Conservation (phyloP, 2,797 vertebrate species). For the Microctenopoma steveboyesi region DNA sequence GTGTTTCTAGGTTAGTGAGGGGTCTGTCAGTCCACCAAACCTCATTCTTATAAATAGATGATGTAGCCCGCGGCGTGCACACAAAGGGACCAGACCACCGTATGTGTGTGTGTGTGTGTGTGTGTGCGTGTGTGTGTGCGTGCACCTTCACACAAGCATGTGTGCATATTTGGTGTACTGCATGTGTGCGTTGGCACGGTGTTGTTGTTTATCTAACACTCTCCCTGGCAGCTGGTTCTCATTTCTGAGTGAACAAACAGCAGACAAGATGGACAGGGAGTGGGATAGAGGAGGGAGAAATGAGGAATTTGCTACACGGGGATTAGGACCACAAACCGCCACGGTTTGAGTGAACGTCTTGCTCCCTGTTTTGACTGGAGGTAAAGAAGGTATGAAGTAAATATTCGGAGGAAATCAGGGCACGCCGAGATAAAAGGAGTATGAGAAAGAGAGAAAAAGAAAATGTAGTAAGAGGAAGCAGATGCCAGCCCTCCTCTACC, state of each 20-base stretch:
- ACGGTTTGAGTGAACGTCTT: neutral
- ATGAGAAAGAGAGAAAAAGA: conserved; percentile 20
- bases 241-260: conserved; percentile 77
- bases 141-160: conserved; percentile 11
- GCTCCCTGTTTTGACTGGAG: neutral
- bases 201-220: conserved; percentile 81
- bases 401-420: conserved; percentile 2
- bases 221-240: conserved; percentile 97
- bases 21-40: conserved; percentile 77
- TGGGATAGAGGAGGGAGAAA: conserved; percentile 12
- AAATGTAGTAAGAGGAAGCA: conserved; percentile 64
- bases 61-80: conserved; percentile 68
- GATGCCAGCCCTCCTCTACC: conserved; percentile 71
- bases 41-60: conserved; percentile 83
- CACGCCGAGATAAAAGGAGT: conserved; percentile 30
- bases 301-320: conserved; percentile 1
- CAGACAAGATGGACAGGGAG: conserved; percentile 53
- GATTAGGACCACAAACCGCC: conserved; percentile 18
- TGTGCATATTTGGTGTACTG: conserved; percentile 37
- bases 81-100: conserved; percentile 54
- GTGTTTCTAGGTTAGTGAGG: conserved; percentile 73
- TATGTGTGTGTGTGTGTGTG: conserved; percentile 3
- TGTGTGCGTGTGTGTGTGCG: conserved; percentile 4
- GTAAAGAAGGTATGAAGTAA: conserved; percentile 13
- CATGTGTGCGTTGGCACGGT: conserved; percentile 65